Evolutionary conservation across 2,797 vertebrate genomes (phyloP), one percentile per base, ranked within the genome.

Genomic region (Danio albolineatus): DNA sequence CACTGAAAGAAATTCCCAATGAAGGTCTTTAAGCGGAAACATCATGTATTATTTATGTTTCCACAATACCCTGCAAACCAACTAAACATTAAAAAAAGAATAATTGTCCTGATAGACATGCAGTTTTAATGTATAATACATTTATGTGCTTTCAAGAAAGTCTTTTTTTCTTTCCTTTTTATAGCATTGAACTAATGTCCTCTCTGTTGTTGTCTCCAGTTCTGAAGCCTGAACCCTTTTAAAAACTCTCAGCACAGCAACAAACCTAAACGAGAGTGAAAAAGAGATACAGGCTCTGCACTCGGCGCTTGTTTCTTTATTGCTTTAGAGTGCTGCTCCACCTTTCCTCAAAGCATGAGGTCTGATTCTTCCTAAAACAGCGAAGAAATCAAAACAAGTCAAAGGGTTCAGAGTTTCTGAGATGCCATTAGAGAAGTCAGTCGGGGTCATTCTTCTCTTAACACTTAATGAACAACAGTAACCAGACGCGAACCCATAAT

Each of bases 401-500:
- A 67, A 67, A 77, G 60, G 56, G 39, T 69, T 73, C 59, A 21
- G 48, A 53, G 59, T 56, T 73, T 54, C 43, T 62, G 28, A 83
- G 80, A 86, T 80, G 80, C 76, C 79, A 83, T 86, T 87, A 86
- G 71, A 80, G 71, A 81, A 85, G 77, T 82, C 82, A 83, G 66
- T 73, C 56, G 19, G 76, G 83, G 81, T 85, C 80, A 82, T 86
- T 79, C 76, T 79, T 87, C 80, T 78, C 80, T 81, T 69, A 71
- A 86, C 80, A 80, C 86, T 82, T 87, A 87, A 86, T 89, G 85
- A 87, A 86, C 85, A 86, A 83, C 65, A 78, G 70, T 83, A 85
- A 76, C 76, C 78, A 73, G 83, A 75, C 76, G 81, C 78, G 86
- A 81, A 82, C 81, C 79, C 84, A 86, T 86, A 86, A 89, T 86